Conservation (phyloP, 1,140 invertebrate species). For the Diuraphis noxia region DNA sequence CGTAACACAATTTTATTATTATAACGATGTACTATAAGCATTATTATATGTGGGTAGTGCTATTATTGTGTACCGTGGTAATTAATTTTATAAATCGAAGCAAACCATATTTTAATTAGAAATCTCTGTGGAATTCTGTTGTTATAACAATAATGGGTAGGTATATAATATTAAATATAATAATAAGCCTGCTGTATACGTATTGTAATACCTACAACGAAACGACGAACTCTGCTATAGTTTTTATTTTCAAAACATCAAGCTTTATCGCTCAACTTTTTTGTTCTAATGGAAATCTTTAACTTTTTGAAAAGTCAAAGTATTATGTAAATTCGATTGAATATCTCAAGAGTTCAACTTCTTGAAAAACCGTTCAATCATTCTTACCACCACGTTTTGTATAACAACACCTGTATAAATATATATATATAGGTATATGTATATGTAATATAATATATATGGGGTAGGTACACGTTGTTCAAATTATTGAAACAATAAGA, state of each 20-base stretch:
- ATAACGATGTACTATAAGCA: background rate
- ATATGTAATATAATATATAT: too few species aligned
- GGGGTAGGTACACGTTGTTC: background rate
- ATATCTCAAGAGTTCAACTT: conserved; percentile 35
- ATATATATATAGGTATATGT: background rate
- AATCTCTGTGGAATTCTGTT: background rate
- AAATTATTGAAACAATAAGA: conserved; percentile 4
- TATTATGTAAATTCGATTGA: conserved; percentile 34
- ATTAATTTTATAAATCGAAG: background rate
- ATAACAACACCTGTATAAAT: background rate
- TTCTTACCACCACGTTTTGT: background rate
- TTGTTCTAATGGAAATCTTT: conserved; percentile 25
- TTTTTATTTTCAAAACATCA: background rate
- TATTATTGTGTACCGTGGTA: background rate
- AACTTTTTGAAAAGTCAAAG: conserved; percentile 7
- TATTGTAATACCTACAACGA: background rate
- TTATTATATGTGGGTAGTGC: background rate
- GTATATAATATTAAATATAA: background rate
- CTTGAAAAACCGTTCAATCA: conserved; percentile 27
- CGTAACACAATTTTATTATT: background rate
- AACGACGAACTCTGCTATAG: background rate
- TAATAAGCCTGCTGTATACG: background rate
- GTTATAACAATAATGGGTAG: background rate
- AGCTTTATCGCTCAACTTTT: background rate
- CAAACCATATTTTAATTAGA: conserved; percentile 23